phyloP scores from a whole-genome alignment of 2,888 invertebrate species.

The Helicoverpa assulta region DNA sequence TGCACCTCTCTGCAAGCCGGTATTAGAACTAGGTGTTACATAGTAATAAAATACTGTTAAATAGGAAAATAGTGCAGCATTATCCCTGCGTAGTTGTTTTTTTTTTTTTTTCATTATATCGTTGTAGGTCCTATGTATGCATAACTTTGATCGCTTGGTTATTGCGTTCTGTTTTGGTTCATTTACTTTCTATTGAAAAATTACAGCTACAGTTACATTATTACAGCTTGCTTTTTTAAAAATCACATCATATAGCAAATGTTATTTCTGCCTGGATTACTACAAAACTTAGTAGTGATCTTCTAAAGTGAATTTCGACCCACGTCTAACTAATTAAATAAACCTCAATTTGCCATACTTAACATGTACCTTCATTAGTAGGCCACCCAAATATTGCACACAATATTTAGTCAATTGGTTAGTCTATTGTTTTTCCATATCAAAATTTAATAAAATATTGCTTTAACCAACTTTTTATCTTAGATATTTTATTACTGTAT shows the following conservation, averaged over 20 bases:
- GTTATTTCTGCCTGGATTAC: background rate
- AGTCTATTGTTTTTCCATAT: background rate
- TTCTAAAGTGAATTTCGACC: slow-evolving; percentile 32
- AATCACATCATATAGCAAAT: background rate
- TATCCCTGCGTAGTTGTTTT: too few relatives aligned
- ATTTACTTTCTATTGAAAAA: too few relatives aligned
- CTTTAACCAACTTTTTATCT: background rate
- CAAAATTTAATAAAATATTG: background rate
- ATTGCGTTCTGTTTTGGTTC: too few relatives aligned
- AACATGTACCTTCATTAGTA: slow-evolving; percentile 27
- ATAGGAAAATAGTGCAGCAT: background rate
- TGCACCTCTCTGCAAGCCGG: slow-evolving; percentile 1
- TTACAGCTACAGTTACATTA: slow-evolving; percentile 6
- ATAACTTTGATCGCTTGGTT: too few relatives aligned
- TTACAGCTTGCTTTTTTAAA: slow-evolving; percentile 20
- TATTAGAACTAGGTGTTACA: background rate
- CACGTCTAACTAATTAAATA: slow-evolving; percentile 50
- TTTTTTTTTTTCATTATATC: too few relatives aligned
- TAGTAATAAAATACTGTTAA: background rate
- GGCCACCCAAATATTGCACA: background rate
- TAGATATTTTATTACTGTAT: background rate
- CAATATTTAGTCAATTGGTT: background rate
- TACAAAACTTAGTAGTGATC: slow-evolving; percentile 20
- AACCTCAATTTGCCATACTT: slow-evolving; percentile 35
- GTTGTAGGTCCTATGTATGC: too few relatives aligned